These are phyloP conservation scores for Latrodectus geometricus DNA, from an alignment of 1,140 invertebrate genomes.

Conservation along the genomic window DNA sequence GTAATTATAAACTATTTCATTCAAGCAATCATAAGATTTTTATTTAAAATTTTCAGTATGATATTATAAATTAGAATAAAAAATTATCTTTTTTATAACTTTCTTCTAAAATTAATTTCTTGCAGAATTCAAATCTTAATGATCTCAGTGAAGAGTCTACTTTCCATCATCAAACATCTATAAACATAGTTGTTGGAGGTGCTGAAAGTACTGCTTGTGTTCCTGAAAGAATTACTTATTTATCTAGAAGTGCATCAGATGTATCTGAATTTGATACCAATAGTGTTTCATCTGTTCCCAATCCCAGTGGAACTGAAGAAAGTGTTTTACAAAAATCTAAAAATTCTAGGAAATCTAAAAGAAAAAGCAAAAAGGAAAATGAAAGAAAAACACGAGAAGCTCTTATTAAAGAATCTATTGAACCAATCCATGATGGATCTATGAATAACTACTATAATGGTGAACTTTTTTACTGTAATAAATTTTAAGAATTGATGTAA, in stretches of 20 bases:
- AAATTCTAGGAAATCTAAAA: not conserved
- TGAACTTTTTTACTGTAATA: too few relatives aligned
- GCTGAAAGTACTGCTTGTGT: not conserved
- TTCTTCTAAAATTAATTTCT: too few relatives aligned
- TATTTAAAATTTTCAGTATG: too few relatives aligned
- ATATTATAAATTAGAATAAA: too few relatives aligned
- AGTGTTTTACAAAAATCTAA: not conserved
- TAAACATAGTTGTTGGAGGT: conserved; percentile 47
- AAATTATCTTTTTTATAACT: too few relatives aligned
- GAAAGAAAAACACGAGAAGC: not conserved
- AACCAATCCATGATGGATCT: not conserved
- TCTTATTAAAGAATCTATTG: not conserved
- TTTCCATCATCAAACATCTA: conserved; percentile 36
- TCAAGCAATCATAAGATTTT: too few relatives aligned
- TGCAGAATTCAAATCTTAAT: not conserved
- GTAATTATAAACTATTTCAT: too few relatives aligned
- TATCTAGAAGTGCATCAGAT: not conserved
- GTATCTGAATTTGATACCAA: conserved; percentile 23
- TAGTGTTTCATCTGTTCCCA: conserved; percentile 19
- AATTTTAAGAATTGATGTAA: too few relatives aligned
- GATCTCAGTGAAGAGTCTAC: not conserved
- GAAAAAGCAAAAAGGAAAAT: not conserved
- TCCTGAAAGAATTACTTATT: not conserved
- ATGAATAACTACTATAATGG: too few relatives aligned
- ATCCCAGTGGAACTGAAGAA: conserved; percentile 10